Base-by-base conservation (phyloP, 1,140 invertebrate genomes). In the Solen grandis region DNA sequence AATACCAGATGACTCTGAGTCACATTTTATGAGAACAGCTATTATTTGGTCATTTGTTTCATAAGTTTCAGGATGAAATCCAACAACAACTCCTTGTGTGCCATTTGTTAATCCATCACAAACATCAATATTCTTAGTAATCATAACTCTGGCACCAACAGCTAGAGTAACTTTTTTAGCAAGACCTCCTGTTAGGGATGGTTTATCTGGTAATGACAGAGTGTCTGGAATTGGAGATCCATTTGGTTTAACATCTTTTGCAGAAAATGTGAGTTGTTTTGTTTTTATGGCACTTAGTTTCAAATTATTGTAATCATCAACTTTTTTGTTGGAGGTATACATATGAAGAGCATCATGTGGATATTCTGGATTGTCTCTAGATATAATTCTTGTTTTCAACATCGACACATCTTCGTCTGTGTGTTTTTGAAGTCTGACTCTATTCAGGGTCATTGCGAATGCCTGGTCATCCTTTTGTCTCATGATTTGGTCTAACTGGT, bases 21-120 rank as follows among this genome's bases (percentile, higher is more conserved):
- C 68, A 55, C 38, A 70, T 22, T 19, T 16, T 22, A 70, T 33
- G 27, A 70, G 52, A 19, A 70, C 38, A 50, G 68, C 68, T 13
- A 70, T 36, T 19, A 41, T 14, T 50, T 68, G 63, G 63, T 22
- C 46, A 8, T 50, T 27, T 8, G 35, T 68, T 5, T 38, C 63
- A 13, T 19, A 68, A 41, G 22, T 16, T 25, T 68, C 35, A 22
- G 63, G 63, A 38, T 68, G 25, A 25, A 68, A 68, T 68, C 63
- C 63, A 68, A 68, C 63, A 41, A 68, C 41, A 38, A 68, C 33
- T 19, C 50, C 38, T 33, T 70, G 68, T 70, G 68, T 70, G 1
- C 68, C 46, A 70, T 70, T 70, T 52, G 29, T 22, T 31, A 70
- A 29, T 55, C 46, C 46, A 54, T 70, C 68, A 29, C 27, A 19